Conservation (phyloP, 2,797 vertebrate species). For the Craterocephalus amniculus region DNA sequence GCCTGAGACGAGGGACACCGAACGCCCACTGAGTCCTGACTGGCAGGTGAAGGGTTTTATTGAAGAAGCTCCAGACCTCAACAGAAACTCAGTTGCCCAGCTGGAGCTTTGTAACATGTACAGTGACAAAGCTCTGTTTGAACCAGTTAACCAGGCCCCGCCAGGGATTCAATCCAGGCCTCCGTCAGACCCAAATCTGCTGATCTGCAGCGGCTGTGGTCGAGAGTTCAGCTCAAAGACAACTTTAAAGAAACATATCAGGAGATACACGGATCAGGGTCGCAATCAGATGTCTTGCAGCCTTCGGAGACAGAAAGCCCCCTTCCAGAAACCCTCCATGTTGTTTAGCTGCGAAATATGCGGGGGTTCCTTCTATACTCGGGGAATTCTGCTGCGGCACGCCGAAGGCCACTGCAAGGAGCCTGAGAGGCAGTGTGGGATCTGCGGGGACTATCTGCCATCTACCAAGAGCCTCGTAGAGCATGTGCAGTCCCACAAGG, state of each 20-base stretch:
- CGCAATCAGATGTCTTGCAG: background rate
- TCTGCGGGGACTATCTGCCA: background rate
- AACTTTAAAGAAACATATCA: background rate
- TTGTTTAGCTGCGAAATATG: background rate
- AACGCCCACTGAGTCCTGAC: background rate
- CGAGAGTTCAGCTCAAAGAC: constrained; percentile 22
- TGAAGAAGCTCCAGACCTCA: background rate
- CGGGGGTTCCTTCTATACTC: background rate
- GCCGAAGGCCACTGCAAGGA: constrained; percentile 6
- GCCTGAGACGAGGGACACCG: background rate
- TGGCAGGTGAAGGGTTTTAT: background rate
- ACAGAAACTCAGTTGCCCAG: background rate
- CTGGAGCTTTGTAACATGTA: background rate
- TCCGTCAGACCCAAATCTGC: background rate
- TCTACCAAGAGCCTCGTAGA: background rate
- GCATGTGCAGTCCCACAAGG: constrained; percentile 2
- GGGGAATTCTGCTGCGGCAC: background rate
- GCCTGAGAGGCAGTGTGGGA: background rate
- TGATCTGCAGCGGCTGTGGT: constrained; percentile 12
- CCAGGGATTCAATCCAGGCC: background rate
- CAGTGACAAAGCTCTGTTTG: background rate
- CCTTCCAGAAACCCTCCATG: background rate
- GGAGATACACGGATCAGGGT: background rate
- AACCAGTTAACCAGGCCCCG: background rate
- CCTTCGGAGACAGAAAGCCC: background rate